A percentile compares a stretch with the other conserved stretches of the same genome.
phyloP scores from a whole-genome alignment of 1,140 invertebrate species.

The Drosophila lini region DNA sequence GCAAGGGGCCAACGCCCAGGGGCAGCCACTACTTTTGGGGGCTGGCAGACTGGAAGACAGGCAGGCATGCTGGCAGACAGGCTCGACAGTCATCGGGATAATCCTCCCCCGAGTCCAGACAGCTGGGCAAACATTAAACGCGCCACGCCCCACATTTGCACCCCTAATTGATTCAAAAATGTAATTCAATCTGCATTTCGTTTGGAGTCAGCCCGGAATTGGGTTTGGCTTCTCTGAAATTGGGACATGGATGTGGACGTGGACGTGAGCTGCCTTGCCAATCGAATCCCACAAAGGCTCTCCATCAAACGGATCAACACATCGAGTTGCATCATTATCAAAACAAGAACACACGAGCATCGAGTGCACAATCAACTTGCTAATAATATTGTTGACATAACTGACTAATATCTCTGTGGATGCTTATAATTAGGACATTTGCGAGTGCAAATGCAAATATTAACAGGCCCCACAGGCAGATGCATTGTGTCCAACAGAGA shows the following conservation, averaged over 20 bases:
- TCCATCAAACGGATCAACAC: constrained; percentile 19
- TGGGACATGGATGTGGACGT: background rate
- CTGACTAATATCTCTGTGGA: constrained; percentile 32
- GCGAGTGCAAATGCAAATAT: constrained; percentile 30
- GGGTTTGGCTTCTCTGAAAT: constrained; percentile 29
- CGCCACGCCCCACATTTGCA: constrained; percentile 40
- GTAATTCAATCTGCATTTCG: constrained; percentile 65
- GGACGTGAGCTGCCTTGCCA: constrained; percentile 36
- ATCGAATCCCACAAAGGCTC: constrained; percentile 20
- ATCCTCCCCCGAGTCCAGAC: constrained; percentile 28
- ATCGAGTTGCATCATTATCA: constrained; percentile 24
- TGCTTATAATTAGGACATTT: constrained; percentile 33
- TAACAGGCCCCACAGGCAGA: constrained; percentile 13
- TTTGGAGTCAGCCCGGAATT: constrained; percentile 24
- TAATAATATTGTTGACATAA: constrained; percentile 25
- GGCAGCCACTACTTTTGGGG: constrained; percentile 48
- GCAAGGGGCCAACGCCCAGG: constrained; percentile 60
- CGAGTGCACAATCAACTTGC: constrained; percentile 30
- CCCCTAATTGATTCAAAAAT: constrained; percentile 70
- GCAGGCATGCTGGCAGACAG: background rate
- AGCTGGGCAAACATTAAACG: constrained; percentile 56
- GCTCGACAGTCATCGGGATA: constrained; percentile 28
- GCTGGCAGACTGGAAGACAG: constrained; percentile 8
- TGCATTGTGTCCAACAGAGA: constrained; percentile 2
- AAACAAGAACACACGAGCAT: constrained; percentile 4